Percentiles rank a stretch among this genome's conserved stretches.
Conservation (phyloP, 37 sponge, comb jelly and placozoan species). For the Beroe ovata region DNA sequence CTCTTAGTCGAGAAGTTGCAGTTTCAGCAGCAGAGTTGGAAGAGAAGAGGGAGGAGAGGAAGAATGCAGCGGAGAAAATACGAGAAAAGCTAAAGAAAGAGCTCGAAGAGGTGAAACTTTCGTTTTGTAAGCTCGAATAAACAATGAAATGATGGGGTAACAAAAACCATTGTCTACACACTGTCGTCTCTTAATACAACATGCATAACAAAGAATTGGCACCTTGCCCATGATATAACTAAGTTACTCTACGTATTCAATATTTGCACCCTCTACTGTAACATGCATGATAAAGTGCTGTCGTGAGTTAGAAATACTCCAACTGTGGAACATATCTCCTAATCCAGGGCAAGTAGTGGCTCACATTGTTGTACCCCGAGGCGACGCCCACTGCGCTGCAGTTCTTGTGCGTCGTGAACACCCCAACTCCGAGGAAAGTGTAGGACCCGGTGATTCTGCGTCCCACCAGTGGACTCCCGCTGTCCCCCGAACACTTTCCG, state of each 20-base stretch:
- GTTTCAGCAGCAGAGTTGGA: slow-evolving; percentile 12
- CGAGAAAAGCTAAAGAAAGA: slow-evolving; percentile 56
- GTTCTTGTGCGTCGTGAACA: slow-evolving; percentile 12
- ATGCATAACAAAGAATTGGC: too few relatives aligned
- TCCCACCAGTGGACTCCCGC: slow-evolving; percentile 36
- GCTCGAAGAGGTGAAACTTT: slow-evolving; percentile 36
- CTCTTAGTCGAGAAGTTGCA: slow-evolving; percentile 19
- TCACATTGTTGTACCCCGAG: slow-evolving; percentile 17
- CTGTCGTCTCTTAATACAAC: too few relatives aligned
- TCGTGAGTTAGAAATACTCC: too few relatives aligned
- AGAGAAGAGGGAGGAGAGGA: background rate
- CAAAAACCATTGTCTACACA: too few relatives aligned
- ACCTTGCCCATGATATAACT: too few relatives aligned
- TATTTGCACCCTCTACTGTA: too few relatives aligned
- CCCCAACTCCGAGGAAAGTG: background rate
- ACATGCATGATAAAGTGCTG: too few relatives aligned
- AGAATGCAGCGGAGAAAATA: slow-evolving; percentile 24
- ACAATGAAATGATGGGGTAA: too few relatives aligned
- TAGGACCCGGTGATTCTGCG: slow-evolving; percentile 22
- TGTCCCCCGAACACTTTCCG: slow-evolving; percentile 34
- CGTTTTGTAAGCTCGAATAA: too few relatives aligned
- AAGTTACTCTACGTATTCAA: too few relatives aligned
- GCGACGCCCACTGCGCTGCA: slow-evolving; percentile 20
- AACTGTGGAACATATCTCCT: background rate
- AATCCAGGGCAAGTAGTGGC: slow-evolving; percentile 50